A percentile compares a stretch with the other conserved stretches of the same genome.
Evolutionary conservation across 2,113 vertebrate genomes (phyloP).

Genomic region (Cheilinus undulatus): DNA sequence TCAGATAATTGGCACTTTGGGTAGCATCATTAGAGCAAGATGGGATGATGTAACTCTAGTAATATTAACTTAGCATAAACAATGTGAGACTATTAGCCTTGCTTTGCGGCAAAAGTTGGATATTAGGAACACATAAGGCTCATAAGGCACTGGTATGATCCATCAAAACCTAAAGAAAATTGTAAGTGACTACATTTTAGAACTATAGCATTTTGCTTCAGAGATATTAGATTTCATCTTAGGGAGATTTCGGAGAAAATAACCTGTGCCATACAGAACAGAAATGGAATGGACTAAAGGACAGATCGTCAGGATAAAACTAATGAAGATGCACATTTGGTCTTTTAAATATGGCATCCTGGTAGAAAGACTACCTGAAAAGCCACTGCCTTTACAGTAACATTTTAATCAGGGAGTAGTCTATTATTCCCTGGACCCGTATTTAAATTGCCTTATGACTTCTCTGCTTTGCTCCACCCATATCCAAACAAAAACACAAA

Average conservation of each 20-base stretch:
- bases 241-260: background rate
- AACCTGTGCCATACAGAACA: background rate
- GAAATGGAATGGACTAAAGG: background rate
- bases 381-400: background rate
- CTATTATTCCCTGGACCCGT: constrained; percentile 1
- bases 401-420: background rate
- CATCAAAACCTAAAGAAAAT: too few relatives aligned
- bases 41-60: too few relatives aligned
- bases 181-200: too few relatives aligned
- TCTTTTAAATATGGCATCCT: too few relatives aligned
- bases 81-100: too few relatives aligned
- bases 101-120: too few relatives aligned
- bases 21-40: too few relatives aligned
- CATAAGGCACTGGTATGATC: too few relatives aligned
- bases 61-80: too few relatives aligned
- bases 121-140: too few relatives aligned
- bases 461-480: background rate
- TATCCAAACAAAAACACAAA: background rate
- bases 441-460: constrained; percentile 1
- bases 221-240: too few relatives aligned
- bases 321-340: background rate
- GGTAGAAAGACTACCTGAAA: background rate
- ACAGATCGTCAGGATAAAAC: background rate
- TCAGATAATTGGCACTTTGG: too few relatives aligned
- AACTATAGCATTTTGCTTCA: background rate